Evolutionary conservation across 2,113 vertebrate species (phyloP).

Genomic region (Aleadryas rufinucha): DNA sequence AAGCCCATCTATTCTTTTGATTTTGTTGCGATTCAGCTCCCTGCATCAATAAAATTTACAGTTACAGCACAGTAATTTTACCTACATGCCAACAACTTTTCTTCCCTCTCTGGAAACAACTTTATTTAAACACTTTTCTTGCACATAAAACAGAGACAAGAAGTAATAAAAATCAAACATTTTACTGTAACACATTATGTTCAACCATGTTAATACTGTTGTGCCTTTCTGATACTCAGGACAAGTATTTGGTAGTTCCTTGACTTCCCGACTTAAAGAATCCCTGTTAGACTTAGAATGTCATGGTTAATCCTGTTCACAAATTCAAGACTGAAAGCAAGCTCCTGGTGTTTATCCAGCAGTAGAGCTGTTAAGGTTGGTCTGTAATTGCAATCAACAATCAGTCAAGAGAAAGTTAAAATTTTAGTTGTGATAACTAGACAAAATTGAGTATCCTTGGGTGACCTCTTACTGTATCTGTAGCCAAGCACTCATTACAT

Average conservation of each 20-base stretch:
- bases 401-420: neutral
- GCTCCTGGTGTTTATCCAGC: neutral
- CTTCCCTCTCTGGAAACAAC: neutral
- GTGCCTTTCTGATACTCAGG: neutral
- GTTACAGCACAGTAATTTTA: neutral
- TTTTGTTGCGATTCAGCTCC: slow-evolving; percentile 90
- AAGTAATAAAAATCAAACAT: neutral
- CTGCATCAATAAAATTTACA: slow-evolving; percentile 63
- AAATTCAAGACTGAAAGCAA: neutral
- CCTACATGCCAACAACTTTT: neutral
- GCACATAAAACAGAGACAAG: neutral
- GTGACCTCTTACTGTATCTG: neutral
- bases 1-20: slow-evolving; percentile 89
- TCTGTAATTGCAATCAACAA: neutral
- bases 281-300: neutral
- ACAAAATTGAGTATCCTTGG: neutral
- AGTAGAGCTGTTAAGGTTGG: neutral
- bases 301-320: neutral
- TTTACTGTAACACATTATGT: neutral
- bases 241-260: neutral
- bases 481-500: neutral
- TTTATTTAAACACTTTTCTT: neutral
- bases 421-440: neutral
- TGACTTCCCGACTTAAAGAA: neutral
- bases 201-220: neutral